Conservation (phyloP, 2,888 invertebrate genomes). For the Syritta pipiens region DNA sequence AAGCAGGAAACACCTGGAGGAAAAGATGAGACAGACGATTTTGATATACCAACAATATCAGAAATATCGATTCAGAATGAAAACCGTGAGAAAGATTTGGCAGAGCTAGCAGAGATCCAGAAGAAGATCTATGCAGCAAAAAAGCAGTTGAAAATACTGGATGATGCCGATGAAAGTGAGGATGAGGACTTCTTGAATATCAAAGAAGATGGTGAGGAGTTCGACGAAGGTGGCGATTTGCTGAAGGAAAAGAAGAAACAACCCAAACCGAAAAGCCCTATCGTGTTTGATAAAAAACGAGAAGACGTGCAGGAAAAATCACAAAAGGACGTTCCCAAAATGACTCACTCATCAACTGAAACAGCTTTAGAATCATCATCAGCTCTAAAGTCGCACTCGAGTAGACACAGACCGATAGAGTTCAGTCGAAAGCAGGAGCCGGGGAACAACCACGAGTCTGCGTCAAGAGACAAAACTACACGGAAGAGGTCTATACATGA, state of each 20-base stretch:
- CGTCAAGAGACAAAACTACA: slow-evolving; percentile 24
- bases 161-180: slow-evolving; percentile 80
- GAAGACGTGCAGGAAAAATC: slow-evolving; percentile 41
- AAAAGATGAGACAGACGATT: slow-evolving; percentile 77
- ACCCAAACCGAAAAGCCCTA: slow-evolving; percentile 75
- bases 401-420: slow-evolving; percentile 13
- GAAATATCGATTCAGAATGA: slow-evolving; percentile 76
- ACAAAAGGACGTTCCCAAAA: no score
- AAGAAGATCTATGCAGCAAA: slow-evolving; percentile 83
- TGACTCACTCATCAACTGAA: no score
- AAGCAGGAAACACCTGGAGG: slow-evolving; percentile 75
- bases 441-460: slow-evolving; percentile 10
- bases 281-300: slow-evolving; percentile 73
- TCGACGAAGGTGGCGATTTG: slow-evolving; percentile 71
- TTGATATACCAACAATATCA: slow-evolving; percentile 80
- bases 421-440: slow-evolving; percentile 60
- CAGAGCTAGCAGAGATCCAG: slow-evolving; percentile 82
- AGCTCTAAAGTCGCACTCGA: background rate
- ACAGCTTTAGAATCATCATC: background rate
- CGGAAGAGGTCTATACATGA: slow-evolving; percentile 79
- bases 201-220: slow-evolving; percentile 82
- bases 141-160: slow-evolving; percentile 80
- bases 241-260: slow-evolving; percentile 65
- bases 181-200: slow-evolving; percentile 85
- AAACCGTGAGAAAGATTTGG: slow-evolving; percentile 79